A percentile compares a stretch with the other conserved stretches of the same genome.
phyloP scores from a whole-genome alignment of 2,113 vertebrate genomes.

The Rattus rattus region DNA sequence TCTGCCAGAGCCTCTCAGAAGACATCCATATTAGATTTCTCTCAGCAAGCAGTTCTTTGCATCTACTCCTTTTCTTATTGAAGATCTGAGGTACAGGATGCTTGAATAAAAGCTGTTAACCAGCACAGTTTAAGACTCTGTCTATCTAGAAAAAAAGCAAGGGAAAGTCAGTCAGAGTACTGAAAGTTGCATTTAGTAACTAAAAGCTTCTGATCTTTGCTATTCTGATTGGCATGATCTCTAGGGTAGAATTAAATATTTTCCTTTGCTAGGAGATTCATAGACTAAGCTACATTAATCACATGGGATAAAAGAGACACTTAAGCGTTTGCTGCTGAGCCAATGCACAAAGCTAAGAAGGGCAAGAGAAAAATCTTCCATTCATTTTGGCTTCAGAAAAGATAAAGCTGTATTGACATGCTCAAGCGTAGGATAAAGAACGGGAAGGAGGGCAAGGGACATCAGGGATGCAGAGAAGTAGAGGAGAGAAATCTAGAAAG shows the following conservation, averaged over 20 bases:
- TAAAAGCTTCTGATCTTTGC: background rate
- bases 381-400: background rate
- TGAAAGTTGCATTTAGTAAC: background rate
- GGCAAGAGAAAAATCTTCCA: background rate
- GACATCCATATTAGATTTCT: too few species aligned
- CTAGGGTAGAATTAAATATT: background rate
- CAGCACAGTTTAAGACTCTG: background rate
- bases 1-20: too few species aligned
- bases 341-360: background rate
- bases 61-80: too few species aligned
- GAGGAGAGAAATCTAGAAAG: background rate
- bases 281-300: background rate
- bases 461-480: fast-evolving
- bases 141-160: background rate
- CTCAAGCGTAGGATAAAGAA: background rate
- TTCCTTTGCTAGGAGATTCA: background rate
- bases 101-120: background rate
- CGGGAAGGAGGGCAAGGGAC: background rate
- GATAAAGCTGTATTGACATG: background rate
- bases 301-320: background rate
- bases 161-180: fast-evolving
- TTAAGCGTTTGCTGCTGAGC: background rate
- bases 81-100: background rate
- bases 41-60: too few species aligned
- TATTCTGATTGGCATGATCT: background rate